Percentiles rank a stretch among this genome's conserved stretches.
phyloP scores from a whole-genome alignment of 92 coral and sea anemone genomes.

The Siderastrea siderea region DNA sequence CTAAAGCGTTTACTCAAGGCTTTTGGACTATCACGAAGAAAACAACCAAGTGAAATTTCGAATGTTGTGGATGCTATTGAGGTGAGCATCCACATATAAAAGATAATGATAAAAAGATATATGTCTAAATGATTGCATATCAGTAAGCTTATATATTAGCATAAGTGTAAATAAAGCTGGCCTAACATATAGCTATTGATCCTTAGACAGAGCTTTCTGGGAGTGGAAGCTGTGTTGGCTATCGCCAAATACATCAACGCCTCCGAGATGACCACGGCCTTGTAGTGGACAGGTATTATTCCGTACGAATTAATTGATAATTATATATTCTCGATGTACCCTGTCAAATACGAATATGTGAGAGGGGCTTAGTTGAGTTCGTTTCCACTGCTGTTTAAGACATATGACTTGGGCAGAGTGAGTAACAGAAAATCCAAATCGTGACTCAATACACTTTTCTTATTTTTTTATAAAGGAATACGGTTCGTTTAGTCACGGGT shows the following conservation, averaged over 20 bases:
- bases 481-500: conserved; percentile 50
- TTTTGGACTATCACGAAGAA: conserved; percentile 35
- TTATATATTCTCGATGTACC: background rate
- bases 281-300: background rate
- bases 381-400: background rate
- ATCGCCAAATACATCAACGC: conserved; percentile 43
- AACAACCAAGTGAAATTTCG: conserved; percentile 22
- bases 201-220: conserved; percentile 29
- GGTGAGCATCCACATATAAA: background rate
- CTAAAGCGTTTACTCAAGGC: conserved; percentile 12
- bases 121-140: background rate
- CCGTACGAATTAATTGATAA: background rate
- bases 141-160: background rate
- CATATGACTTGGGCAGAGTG: background rate
- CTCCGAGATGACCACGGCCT: conserved; percentile 28
- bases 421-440: background rate
- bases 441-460: background rate
- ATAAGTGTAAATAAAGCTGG: background rate
- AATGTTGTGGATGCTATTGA: conserved; percentile 32
- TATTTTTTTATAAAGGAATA: conserved; percentile 20
- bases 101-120: background rate
- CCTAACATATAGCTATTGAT: background rate
- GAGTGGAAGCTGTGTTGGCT: conserved; percentile 43
- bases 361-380: background rate
- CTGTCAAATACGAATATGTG: background rate